Conservation (phyloP, 1,140 invertebrate genomes). For the Archivesica marissinica region DNA sequence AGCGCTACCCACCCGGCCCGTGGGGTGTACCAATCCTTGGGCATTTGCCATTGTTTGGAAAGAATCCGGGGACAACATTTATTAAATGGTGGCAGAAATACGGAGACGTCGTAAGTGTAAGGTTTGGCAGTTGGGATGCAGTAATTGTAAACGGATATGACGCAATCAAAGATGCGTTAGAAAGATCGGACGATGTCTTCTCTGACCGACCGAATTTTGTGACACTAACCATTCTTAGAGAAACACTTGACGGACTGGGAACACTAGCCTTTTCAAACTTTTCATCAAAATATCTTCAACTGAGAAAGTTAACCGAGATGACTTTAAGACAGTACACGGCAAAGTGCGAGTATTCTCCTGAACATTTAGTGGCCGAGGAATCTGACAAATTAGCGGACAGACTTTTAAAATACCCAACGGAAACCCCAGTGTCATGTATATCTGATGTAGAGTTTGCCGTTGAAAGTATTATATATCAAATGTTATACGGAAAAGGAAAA, state of each 20-base stretch:
- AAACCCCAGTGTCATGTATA: neutral
- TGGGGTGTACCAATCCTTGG: slow-evolving; percentile 58
- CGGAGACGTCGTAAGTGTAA: slow-evolving; percentile 49
- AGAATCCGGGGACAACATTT: slow-evolving; percentile 29
- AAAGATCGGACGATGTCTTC: slow-evolving; percentile 13
- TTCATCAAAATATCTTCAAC: neutral
- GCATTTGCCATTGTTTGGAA: slow-evolving; percentile 44
- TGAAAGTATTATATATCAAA: slow-evolving; percentile 3
- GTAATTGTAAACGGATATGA: slow-evolving; percentile 47
- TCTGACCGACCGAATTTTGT: slow-evolving; percentile 30
- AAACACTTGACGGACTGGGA: neutral
- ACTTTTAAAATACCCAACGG: neutral
- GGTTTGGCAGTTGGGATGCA: slow-evolving; percentile 45
- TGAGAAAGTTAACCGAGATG: neutral
- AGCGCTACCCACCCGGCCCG: slow-evolving; percentile 44
- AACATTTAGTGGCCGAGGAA: neutral
- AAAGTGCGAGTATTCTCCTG: neutral
- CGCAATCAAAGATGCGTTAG: neutral
- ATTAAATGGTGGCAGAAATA: slow-evolving; percentile 16
- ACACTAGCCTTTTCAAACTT: neutral
- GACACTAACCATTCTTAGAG: neutral
- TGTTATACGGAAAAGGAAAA: slow-evolving; percentile 35
- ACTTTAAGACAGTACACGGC: neutral
- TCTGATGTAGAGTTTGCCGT: neutral
- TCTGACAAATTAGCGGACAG: neutral